Conservation (phyloP, 64 coral and sea anemone species). For the Catalaphyllia jardinei region DNA sequence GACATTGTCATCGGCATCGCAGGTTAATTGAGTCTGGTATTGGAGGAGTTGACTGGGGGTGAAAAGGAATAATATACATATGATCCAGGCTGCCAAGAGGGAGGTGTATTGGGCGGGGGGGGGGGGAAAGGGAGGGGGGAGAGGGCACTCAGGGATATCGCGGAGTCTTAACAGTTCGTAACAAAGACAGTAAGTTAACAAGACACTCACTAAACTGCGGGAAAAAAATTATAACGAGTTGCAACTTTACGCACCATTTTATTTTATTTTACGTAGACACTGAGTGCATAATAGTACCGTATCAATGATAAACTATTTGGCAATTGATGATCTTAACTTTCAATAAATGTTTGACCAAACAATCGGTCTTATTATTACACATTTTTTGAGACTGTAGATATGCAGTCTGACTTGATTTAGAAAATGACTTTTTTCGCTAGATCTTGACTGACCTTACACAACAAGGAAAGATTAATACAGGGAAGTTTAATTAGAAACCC, state of each 20-base stretch:
- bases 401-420: too few species aligned
- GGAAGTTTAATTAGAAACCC: not conserved
- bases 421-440: too few species aligned
- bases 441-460: too few species aligned
- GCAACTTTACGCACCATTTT: not conserved
- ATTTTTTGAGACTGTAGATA: too few species aligned
- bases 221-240: not conserved
- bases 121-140: too few species aligned
- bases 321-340: not conserved
- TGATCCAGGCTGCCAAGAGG: too few species aligned
- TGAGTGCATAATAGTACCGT: not conserved
- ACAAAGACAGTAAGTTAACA: not conserved
- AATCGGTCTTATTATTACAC: not conserved
- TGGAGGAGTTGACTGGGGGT: too few species aligned
- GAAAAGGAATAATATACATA: too few species aligned
- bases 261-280: not conserved
- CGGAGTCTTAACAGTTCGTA: not conserved
- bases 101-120: too few species aligned
- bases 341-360: not conserved
- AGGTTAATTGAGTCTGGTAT: too few species aligned
- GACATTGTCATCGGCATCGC: too few species aligned
- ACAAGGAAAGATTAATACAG: too few species aligned
- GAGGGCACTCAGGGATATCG: not conserved
- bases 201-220: not conserved
- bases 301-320: not conserved